Base-by-base conservation (phyloP, 2,113 vertebrate genomes). In the Illadopsis cleaveri region DNA sequence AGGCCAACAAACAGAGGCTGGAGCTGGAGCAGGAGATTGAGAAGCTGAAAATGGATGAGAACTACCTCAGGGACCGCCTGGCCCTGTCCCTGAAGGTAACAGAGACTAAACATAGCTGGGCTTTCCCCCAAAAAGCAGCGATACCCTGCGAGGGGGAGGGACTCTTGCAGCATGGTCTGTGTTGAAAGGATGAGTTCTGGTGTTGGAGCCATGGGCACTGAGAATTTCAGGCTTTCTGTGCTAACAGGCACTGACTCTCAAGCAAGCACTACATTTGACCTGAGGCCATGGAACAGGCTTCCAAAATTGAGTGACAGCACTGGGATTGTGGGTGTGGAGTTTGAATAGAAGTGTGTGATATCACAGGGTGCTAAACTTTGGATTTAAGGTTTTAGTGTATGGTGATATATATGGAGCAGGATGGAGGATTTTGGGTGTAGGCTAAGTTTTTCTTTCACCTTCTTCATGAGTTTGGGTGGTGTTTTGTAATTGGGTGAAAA, bases 31-130 rank as follows among this genome's bases (percentile, higher is more conserved):
- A 98, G 15, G 98, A 99, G 96, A 97, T 99, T 0, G 96, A 98
- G 23, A 99, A 98, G 96, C 97, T 99, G 94, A 99, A 98, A 70
- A 98, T 97, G 0, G 99, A 99, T 15, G 99, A 99, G 81, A 98
- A 98, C 27, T 99, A 98, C 48, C 94, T 98, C 68, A 86, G 99
- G 38, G 99, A 99, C 79, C 98, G 98, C 79, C 99, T 99, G 9
- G 97, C 98, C 27, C 98, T 99, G 60, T 97, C 98, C 8, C 92
- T 99, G 51, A 99, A 99, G 99, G 99, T 99, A 98, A 73, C 2
- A 0, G 19, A 64, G 12, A 1, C 5, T 16, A 4, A 61, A 9
- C 4, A 6, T 3, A 7, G 47, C 17, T 0, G 0, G n/a, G 0
- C 1, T 11, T n/a, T 37, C 9, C 56, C 60, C 15, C 4, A 5